Evolutionary conservation across 2,888 invertebrate species (phyloP), one percentile per base, ranked within the genome.

Genomic region (Dynastes grantii): DNA sequence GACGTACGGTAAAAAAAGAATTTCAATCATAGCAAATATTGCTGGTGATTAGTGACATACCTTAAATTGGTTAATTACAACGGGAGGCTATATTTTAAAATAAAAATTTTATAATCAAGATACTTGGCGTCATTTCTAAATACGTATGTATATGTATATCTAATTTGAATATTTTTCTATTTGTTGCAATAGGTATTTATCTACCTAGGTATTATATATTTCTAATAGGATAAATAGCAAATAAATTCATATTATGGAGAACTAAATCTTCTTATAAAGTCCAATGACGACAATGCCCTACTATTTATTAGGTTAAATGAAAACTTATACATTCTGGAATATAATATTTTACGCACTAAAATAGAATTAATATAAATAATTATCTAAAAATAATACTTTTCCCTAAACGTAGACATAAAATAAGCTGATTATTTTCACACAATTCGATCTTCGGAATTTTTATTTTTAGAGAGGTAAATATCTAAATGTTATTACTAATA

Each of bases 81-180:
- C 16, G 16, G 51, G 51, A 51, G 51, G 53, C 45, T 55, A 55
- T 61, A 68, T 73, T 58, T 73, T 73, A 61, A 73, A 73, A 73
- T 73, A 73, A 73, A 73, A 73, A 73, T 73, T 73, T 73, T 73
- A 61, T 73, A 73, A 73, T 58, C 73, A 73, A 73, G 45, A 11
- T 45, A 45, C 45, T 45, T 61, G 37, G 58, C 58, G 73, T 73
- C 73, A 73, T 73, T 27, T 61, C 73, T 73, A 73, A 61, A 61
- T 73, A 73, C 16, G 68, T 73, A 73, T 13, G 9, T 8, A 58
- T 58, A 71, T 58, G 32, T 58, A 29, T 13, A 9, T 40, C 58
- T 71, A 71, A 71, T 71, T 71, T 71, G 71, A 71, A 71, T 73
- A 58, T 73, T 73, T 45, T 61, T n/a, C 55, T 58, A 61, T 73